A percentile compares a stretch with the other conserved stretches of the same genome.
Conservation (phyloP, 2,888 invertebrate genomes). For the Microchrysa polita region DNA sequence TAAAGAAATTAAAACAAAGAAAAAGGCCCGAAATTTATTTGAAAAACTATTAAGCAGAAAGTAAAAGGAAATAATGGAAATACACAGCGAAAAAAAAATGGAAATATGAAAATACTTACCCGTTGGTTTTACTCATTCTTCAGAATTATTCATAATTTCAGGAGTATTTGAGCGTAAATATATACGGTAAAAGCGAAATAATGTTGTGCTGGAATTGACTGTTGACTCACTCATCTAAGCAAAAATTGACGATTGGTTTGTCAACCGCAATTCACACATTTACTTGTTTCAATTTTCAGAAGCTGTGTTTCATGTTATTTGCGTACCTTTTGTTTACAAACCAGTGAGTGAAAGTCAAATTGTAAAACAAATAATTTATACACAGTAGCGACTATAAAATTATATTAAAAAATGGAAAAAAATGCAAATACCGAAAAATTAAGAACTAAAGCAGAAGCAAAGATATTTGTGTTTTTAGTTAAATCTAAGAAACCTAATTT, state of each 20-base stretch:
- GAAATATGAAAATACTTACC: constrained; percentile 17
- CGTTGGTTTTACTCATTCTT: constrained; percentile 31
- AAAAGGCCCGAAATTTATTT: no score
- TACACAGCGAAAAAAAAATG: constrained; percentile 34
- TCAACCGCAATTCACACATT: neutral
- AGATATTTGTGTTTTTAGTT: constrained; percentile 40
- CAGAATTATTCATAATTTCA: constrained; percentile 8
- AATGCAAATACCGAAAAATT: constrained; percentile 22
- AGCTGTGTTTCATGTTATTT: neutral
- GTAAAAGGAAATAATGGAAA: constrained; percentile 34
- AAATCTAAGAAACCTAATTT: constrained; percentile 46
- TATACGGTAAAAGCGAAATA: no score
- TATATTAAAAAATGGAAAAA: neutral
- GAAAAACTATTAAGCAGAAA: constrained; percentile 22
- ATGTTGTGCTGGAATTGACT: no score
- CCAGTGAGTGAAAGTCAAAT: constrained; percentile 30
- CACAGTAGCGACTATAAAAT: neutral
- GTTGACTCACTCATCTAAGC: no score
- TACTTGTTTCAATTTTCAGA: neutral
- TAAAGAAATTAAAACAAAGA: constrained; percentile 34
- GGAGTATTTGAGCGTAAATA: neutral
- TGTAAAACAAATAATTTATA: constrained; percentile 29
- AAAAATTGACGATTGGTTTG: no score
- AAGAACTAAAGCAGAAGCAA: constrained; percentile 43
- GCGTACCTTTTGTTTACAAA: constrained; percentile 1